A percentile compares a stretch with the other conserved stretches of the same genome.
Evolutionary conservation across 2,888 invertebrate species (phyloP).

Genomic region (Hydraecia micacea): DNA sequence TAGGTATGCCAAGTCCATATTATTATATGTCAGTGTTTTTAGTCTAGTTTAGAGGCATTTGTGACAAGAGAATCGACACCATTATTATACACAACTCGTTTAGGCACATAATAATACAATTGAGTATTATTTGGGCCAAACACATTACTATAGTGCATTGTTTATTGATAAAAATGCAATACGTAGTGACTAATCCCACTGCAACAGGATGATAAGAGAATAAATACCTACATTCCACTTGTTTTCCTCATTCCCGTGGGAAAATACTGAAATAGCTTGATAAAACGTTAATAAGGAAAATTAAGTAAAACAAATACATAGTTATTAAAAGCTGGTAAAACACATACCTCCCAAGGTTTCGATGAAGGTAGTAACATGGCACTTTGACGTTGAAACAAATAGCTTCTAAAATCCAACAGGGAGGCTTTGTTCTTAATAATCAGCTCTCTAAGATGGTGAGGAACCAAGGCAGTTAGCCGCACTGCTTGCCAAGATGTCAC

Average conservation of each 20-base stretch:
- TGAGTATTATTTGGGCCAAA: not conserved
- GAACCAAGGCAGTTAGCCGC: constrained; percentile 91
- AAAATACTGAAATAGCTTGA: constrained; percentile 15
- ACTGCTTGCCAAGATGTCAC: constrained; percentile 96
- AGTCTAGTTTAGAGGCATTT: too few relatives aligned
- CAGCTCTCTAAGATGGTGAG: constrained; percentile 88
- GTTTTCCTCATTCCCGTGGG: not conserved
- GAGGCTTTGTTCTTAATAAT: constrained; percentile 91
- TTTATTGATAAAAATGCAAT: constrained; percentile 34
- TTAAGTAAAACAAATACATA: not conserved
- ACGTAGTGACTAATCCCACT: constrained; percentile 5
- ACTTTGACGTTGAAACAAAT: constrained; percentile 97
- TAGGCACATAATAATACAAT: constrained; percentile 8
- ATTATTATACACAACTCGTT: not conserved
- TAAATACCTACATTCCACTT: not conserved
- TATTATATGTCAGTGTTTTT: too few relatives aligned
- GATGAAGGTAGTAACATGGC: constrained; percentile 94
- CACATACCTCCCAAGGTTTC: constrained; percentile 95
- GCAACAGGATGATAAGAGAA: not conserved
- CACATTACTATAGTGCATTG: constrained; percentile 16
- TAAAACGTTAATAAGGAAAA: not conserved
- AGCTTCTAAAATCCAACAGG: constrained; percentile 97
- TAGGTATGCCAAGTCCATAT: too few relatives aligned
- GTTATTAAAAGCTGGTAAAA: constrained; percentile 11
- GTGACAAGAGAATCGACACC: too few relatives aligned